Evolutionary conservation across 2,797 vertebrate species (phyloP), one percentile per base, ranked within the genome.

Genomic region (Leuciscus waleckii): DNA sequence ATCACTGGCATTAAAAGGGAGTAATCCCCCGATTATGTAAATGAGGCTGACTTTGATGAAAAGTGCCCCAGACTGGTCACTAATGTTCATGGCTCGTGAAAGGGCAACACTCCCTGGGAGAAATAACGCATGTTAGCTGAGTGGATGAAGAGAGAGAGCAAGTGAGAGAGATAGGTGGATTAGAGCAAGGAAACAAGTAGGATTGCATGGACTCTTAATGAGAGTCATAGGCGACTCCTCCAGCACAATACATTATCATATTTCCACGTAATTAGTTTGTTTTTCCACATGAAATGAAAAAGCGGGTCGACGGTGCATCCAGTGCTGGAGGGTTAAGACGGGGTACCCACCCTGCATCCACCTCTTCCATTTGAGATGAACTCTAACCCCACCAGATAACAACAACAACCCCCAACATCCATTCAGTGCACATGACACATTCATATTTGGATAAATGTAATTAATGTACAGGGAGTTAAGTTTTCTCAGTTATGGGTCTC

Each of bases 241-340:
- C 93, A 97, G 97, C 96, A 81, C 93, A 96, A 95, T 96, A 94
- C 96, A 98, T 99, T 98, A 98, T 97, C 97, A 98, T 99, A 99
- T 98, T 99, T 98, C 96, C 97, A 98, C 97, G 95, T 98, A 97
- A 99, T 99, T 99, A 98, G 96, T 97, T 98, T 97, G 93, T 97
- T 98, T 95, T 98, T 99, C 98, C 98, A 98, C 97, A 96, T 98
- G 98, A 99, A 98, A 98, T 98, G 96, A 97, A 96, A 96, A 97
- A 97, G 95, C 88, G 91, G 96, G 93, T 97, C 93, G 96, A 98
- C 97, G 93, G 97, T 93, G 96, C 95, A 89, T 96, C 95, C 94
- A 94, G 88, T 88, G 96, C 97, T 96, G 85, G 94, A 88, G 91
- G 92, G 92, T 91, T 81, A 41, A 41, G 70, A 82, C 19, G 69